A percentile compares a stretch with the other conserved stretches of the same genome.
Conservation (phyloP, 2,113 vertebrate species). For the Dermatemys mawii region DNA sequence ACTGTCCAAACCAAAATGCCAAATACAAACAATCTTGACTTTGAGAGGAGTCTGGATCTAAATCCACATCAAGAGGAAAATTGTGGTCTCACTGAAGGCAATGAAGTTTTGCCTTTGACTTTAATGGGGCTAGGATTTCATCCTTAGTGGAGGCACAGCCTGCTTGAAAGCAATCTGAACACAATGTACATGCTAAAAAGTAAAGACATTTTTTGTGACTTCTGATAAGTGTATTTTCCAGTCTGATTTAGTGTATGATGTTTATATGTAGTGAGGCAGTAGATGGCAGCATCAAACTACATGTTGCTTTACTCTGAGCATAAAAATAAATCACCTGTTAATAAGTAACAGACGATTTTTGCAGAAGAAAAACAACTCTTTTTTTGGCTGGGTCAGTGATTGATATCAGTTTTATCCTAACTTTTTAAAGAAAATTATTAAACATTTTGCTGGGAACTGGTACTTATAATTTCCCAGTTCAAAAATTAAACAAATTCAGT, state of each 20-base stretch:
- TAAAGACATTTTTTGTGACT: background rate
- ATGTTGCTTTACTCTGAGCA: background rate
- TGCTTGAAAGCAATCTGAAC: background rate
- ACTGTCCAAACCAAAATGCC: background rate
- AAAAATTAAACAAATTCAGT: background rate
- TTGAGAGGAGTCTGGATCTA: background rate
- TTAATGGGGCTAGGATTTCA: background rate
- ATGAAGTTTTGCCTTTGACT: background rate
- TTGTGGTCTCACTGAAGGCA: background rate
- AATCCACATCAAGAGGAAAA: background rate
- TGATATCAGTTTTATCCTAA: background rate
- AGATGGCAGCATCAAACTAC: conserved; percentile 80
- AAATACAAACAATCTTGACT: background rate
- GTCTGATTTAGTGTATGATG: background rate
- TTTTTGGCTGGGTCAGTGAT: background rate
- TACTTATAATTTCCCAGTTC: background rate
- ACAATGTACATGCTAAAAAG: fast-evolving
- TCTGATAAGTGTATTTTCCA: background rate
- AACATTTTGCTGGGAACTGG: background rate
- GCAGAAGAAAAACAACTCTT: background rate
- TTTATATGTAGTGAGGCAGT: conserved; percentile 37
- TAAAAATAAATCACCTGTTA: background rate
- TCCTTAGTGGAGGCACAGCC: background rate
- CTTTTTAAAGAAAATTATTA: background rate
- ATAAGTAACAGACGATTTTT: background rate